A percentile compares a stretch with the other conserved stretches of the same genome.
Evolutionary conservation across 2,113 vertebrate species (phyloP).

Genomic region (Rhinoptilus africanus): DNA sequence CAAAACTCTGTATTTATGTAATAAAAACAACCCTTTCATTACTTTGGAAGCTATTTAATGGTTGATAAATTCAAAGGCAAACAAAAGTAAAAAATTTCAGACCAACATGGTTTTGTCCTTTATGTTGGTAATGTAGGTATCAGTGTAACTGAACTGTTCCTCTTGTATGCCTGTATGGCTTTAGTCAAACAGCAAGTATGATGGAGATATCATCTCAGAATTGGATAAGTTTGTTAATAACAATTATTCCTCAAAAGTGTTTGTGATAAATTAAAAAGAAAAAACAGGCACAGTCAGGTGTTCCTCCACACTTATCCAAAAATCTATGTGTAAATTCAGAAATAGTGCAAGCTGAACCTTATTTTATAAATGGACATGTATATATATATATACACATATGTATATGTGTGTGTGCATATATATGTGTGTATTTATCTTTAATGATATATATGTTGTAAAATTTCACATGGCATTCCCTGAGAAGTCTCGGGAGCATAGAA

Average conservation of each 20-base stretch:
- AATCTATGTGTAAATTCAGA: not conserved
- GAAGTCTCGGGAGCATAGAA: not conserved
- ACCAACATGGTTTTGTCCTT: not conserved
- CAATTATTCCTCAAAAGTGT: not conserved
- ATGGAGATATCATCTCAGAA: not conserved
- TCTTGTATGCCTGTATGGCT: not conserved
- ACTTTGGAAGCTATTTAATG: not conserved
- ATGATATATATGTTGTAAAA: not conserved
- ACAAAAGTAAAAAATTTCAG: constrained; percentile 20
- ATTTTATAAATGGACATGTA: not conserved
- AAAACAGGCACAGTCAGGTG: not conserved
- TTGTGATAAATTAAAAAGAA: not conserved
- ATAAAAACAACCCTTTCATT: not conserved
- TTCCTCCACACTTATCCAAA: not conserved
- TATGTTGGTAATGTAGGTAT: not conserved
- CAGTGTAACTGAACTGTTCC: not conserved
- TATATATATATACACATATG: not conserved
- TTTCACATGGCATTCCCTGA: not conserved
- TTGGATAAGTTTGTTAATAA: not conserved
- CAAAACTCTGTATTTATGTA: not conserved
- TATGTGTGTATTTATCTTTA: not conserved
- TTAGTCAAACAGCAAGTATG: not conserved
- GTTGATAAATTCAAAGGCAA: not conserved
- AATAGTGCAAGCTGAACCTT: not conserved
- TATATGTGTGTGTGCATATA: not conserved